phyloP scores from a whole-genome alignment of 2,888 invertebrate genomes.

The Euzetes globulus region DNA sequence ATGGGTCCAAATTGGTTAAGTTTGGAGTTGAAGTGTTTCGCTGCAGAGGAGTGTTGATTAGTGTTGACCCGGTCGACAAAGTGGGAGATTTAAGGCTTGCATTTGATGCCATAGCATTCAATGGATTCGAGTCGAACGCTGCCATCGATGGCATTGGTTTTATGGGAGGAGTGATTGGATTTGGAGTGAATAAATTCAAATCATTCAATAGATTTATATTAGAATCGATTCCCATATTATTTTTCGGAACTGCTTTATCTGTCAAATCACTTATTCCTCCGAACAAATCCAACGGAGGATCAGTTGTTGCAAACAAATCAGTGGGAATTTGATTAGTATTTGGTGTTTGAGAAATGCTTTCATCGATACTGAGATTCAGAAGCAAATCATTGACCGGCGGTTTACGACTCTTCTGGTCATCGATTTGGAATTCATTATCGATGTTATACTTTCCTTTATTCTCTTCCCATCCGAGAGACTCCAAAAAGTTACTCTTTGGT shows the following conservation, averaged over 20 bases:
- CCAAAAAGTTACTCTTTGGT: not conserved
- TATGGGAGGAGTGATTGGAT: not conserved
- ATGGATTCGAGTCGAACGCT: not conserved
- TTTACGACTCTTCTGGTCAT: not conserved
- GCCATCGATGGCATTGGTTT: too few species aligned
- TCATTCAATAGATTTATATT: not conserved
- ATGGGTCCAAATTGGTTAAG: conserved; percentile 42
- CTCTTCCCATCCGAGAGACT: not conserved
- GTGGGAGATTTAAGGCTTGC: conserved; percentile 32
- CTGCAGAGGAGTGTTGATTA: conserved; percentile 9
- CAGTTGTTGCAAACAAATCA: conserved; percentile 12
- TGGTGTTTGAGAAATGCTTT: not conserved
- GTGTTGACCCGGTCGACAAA: conserved; percentile 35
- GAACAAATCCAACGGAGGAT: not conserved
- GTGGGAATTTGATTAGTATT: not conserved
- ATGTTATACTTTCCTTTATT: not conserved
- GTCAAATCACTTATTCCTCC: not conserved
- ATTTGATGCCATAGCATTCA: not conserved
- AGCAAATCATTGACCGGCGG: not conserved
- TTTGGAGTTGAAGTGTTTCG: conserved; percentile 43
- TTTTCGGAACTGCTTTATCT: too few species aligned
- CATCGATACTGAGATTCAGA: conserved; percentile 30
- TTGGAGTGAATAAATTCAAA: not conserved
- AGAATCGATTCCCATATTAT: too few species aligned
- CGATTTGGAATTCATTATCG: not conserved